Evolutionary conservation across 2,888 invertebrate species (phyloP).

Genomic region (Hypomecis atomaria): DNA sequence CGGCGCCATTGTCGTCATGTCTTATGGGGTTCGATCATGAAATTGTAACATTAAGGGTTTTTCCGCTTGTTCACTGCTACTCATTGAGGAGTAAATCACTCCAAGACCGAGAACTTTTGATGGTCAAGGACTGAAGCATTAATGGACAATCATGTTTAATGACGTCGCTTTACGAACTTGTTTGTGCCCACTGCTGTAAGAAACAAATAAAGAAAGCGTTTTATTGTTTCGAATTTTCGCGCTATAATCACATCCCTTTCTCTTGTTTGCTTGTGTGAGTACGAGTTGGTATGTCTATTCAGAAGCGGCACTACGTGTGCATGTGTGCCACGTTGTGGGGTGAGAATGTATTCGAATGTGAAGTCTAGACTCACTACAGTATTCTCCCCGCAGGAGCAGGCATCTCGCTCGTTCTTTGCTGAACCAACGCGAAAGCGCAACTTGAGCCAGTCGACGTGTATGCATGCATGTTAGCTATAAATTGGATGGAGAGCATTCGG

Average conservation of each 20-base stretch:
- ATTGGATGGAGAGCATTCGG: no score
- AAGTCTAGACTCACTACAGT: constrained; percentile 17
- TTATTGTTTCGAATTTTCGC: constrained; percentile 8
- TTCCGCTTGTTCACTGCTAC: constrained; percentile 20
- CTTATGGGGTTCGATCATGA: constrained; percentile 34
- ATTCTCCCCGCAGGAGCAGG: neutral
- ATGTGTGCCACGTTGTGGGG: constrained; percentile 19
- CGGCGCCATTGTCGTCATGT: constrained; percentile 24
- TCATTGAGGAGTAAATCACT: constrained; percentile 1
- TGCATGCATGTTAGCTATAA: neutral
- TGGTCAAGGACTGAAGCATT: constrained; percentile 2
- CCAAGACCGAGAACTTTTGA: neutral
- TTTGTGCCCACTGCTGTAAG: neutral
- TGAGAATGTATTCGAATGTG: constrained; percentile 14
- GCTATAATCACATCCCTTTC: constrained; percentile 1
- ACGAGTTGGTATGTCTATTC: neutral
- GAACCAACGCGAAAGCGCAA: constrained; percentile 9
- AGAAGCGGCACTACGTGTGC: neutral
- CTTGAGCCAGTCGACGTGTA: neutral
- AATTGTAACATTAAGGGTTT: constrained; percentile 27
- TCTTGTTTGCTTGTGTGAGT: constrained; percentile 13
- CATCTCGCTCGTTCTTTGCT: constrained; percentile 23
- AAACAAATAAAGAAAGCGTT: neutral
- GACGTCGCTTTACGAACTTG: neutral
- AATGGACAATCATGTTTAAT: constrained; percentile 5